Percentiles rank a stretch among this genome's conserved stretches.
Evolutionary conservation across 1,140 invertebrate genomes (phyloP).

Genomic region (Leptonema lineaticorne): DNA sequence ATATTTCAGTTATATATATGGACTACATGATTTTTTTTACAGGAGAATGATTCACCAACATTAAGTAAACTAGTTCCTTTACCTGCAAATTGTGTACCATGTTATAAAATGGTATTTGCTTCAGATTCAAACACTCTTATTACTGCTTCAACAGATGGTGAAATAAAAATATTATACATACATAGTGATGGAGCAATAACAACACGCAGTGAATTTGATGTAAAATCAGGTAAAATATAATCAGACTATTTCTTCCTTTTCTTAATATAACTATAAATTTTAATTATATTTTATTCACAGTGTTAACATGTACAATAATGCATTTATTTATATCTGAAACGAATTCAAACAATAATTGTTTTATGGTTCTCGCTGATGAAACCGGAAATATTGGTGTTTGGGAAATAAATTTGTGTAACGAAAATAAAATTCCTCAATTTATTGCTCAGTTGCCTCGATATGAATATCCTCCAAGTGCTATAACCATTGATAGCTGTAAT

Average conservation of each 20-base stretch:
- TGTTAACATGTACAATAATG: slow-evolving; percentile 54
- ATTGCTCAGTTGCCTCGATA: slow-evolving; percentile 63
- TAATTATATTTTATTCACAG: slow-evolving; percentile 44
- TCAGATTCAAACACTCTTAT: slow-evolving; percentile 49
- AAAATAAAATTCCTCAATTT: slow-evolving; percentile 53
- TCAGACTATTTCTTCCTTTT: no score
- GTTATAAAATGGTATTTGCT: slow-evolving; percentile 53
- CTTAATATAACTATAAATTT: not conserved
- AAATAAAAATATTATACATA: slow-evolving; percentile 48
- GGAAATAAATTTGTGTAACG: slow-evolving; percentile 45
- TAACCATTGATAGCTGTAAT: slow-evolving; percentile 60
- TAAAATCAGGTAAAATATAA: slow-evolving; percentile 50
- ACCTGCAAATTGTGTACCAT: slow-evolving; percentile 47
- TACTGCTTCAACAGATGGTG: slow-evolving; percentile 42
- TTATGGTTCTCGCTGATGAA: slow-evolving; percentile 63
- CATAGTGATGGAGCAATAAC: slow-evolving; percentile 49
- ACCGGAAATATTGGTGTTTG: slow-evolving; percentile 64
- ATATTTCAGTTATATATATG: not conserved
- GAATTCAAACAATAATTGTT: slow-evolving; percentile 54
- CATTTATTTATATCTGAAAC: slow-evolving; percentile 56
- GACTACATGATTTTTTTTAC: slow-evolving; percentile 43
- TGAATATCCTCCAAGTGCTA: slow-evolving; percentile 62
- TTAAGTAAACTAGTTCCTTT: slow-evolving; percentile 51
- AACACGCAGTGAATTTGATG: slow-evolving; percentile 46
- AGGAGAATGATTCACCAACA: slow-evolving; percentile 49